Conservation (phyloP, 1,140 invertebrate species). For the Mya arenaria region DNA sequence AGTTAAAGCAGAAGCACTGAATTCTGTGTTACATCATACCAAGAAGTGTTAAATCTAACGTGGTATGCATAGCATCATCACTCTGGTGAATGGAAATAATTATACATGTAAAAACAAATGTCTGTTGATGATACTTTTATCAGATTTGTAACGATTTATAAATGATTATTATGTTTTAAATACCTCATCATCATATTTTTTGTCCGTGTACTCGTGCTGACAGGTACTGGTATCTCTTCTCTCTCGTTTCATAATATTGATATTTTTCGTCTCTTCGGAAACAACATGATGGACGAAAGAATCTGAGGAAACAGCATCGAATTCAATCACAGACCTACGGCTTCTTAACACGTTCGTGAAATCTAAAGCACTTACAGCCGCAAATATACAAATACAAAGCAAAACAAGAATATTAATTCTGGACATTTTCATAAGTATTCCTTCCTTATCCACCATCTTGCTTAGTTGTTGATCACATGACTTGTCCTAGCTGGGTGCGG, state of each 20-base stretch:
- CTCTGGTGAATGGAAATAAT: no score
- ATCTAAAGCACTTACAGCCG: background rate
- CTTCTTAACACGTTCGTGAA: no score
- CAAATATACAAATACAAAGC: background rate
- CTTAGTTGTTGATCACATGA: slow-evolving; percentile 35
- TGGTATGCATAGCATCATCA: no score
- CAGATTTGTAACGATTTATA: background rate
- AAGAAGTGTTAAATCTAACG: no score
- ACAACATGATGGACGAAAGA: background rate
- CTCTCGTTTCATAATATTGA: background rate
- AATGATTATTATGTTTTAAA: background rate
- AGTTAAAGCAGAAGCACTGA: no score
- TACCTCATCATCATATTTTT: background rate
- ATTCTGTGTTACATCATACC: no score
- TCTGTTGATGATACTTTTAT: background rate
- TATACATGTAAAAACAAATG: background rate
- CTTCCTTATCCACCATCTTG: slow-evolving; percentile 37
- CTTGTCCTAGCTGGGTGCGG: no score
- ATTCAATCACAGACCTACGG: background rate
- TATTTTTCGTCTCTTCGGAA: background rate
- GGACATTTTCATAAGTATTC: background rate
- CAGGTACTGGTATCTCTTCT: background rate
- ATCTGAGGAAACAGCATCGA: background rate
- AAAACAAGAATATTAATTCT: background rate
- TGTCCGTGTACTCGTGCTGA: background rate